Evolutionary conservation across 2,888 invertebrate genomes (phyloP).

Genomic region (Digitonthophagus gazella): DNA sequence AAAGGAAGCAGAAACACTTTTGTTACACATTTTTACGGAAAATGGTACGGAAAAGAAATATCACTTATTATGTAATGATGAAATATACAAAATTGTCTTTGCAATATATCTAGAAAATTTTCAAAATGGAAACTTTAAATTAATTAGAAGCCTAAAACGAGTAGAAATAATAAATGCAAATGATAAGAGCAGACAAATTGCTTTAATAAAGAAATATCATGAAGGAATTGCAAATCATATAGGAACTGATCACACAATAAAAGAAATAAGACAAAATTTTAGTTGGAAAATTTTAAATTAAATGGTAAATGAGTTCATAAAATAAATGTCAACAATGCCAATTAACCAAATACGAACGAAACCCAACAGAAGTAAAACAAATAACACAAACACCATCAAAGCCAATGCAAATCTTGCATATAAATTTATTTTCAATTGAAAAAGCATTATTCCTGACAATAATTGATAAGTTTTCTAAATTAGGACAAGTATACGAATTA

Average conservation of each 20-base stretch:
- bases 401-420: constrained; percentile 25
- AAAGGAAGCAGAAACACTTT: background rate
- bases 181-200: background rate
- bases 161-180: too few species aligned
- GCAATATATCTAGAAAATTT: constrained; percentile 2
- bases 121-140: constrained; percentile 1
- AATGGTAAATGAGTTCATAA: background rate
- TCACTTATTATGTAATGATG: constrained; percentile 4
- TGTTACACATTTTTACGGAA: background rate
- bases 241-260: background rate
- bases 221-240: too few species aligned
- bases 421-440: constrained; percentile 26
- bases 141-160: too few species aligned
- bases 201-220: too few species aligned
- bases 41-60: background rate
- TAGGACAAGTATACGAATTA: constrained; percentile 21
- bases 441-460: too few species aligned
- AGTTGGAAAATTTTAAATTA: constrained; percentile 1
- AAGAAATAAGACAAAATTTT: background rate
- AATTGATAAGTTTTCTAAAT: constrained; percentile 28
- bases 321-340: background rate
- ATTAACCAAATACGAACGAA: constrained; percentile 10
- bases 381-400: constrained; percentile 21
- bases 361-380: constrained; percentile 4
- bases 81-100: constrained; percentile 3